Evolutionary conservation across 2,113 vertebrate species (phyloP).

Genomic region (Cnemophilus loriae): DNA sequence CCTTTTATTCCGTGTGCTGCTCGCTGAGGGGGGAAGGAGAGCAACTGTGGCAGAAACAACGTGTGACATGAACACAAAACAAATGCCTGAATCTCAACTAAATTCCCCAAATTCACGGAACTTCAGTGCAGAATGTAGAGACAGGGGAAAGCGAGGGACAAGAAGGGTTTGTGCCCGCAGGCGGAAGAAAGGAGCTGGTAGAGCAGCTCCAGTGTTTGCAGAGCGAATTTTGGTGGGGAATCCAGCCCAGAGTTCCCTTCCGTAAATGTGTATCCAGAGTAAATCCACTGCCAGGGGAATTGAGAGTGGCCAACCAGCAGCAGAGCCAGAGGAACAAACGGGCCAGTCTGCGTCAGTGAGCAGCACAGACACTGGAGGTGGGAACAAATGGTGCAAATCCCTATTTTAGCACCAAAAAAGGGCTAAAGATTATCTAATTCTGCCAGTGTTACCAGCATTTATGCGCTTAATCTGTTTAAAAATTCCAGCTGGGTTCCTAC

Average conservation of each 20-base stretch:
- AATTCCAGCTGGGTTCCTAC: neutral
- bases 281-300: neutral
- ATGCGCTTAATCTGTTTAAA: accelerated
- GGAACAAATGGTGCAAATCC: neutral
- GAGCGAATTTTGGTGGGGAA: neutral
- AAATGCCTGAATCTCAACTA: neutral
- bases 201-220: neutral
- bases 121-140: neutral
- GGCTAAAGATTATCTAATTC: too few species aligned
- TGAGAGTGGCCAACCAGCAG: neutral
- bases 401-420: neutral
- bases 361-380: neutral
- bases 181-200: neutral
- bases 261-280: neutral
- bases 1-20: slow-evolving; percentile 21
- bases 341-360: neutral
- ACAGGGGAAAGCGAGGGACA: neutral
- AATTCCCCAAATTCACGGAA: neutral
- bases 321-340: neutral
- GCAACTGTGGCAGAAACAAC: slow-evolving; percentile 41
- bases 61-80: slow-evolving; percentile 52
- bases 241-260: neutral
- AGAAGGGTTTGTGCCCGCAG: neutral
- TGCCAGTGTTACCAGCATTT: neutral
- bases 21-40: slow-evolving; percentile 13